Conservation (phyloP, 2,888 invertebrate species). For the Orgyia antiqua region DNA sequence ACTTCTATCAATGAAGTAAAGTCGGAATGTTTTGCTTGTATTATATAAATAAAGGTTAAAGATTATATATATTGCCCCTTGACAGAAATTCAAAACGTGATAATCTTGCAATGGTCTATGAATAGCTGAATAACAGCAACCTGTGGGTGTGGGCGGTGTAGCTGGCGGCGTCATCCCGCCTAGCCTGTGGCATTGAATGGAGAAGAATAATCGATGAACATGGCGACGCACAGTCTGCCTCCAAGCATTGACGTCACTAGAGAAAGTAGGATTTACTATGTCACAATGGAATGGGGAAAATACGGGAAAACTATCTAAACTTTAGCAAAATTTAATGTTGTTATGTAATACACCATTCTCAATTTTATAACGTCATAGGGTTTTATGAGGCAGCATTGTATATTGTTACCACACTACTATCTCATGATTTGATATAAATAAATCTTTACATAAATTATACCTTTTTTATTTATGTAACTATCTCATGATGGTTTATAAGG, state of each 20-base stretch:
- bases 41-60: no score
- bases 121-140: background rate
- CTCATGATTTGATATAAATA: no score
- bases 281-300: conserved; percentile 10
- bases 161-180: conserved; percentile 18
- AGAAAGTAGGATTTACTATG: conserved; percentile 31
- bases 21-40: no score
- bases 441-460: no score
- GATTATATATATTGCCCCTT: background rate
- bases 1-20: no score
- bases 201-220: conserved; percentile 41
- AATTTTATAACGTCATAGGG: no score
- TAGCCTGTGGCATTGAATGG: conserved; percentile 33
- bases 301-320: conserved; percentile 4
- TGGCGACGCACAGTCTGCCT: conserved; percentile 43
- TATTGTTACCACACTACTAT: no score
- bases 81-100: conserved; percentile 1
- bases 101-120: conserved; percentile 13
- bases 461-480: no score
- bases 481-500: no score
- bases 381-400: no score
- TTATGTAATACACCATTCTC: no score
- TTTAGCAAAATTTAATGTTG: background rate
- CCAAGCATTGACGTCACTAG: conserved; percentile 39
- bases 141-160: conserved; percentile 1